Evolutionary conservation across 2,797 vertebrate species (phyloP), one percentile per base, ranked within the genome.

Genomic region (Gymnodraco acuticeps): DNA sequence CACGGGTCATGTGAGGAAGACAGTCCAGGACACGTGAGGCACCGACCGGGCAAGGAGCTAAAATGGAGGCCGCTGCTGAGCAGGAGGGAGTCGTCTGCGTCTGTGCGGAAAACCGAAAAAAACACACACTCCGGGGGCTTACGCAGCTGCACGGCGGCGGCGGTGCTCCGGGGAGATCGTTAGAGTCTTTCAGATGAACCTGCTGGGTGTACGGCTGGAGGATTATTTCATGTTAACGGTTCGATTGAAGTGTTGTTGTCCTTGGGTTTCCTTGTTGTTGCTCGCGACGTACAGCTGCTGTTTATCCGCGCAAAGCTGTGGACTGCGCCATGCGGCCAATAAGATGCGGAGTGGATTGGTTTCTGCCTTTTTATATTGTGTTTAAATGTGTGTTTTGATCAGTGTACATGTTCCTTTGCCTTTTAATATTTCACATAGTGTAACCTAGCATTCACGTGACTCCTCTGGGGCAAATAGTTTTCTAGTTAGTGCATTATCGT

Each of bases 1-100:
- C 95, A 94, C 95, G 95, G 97, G 97, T 98, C 97, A 98, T 97
- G 97, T 97, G 96, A 96, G 96, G 87, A 83, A 94, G 93, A 92
- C 94, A 85, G 94, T 93, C 95, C 95, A 81, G 95, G 93, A 95
- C 95, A 96, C 95, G 95, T 96, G 96, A 96, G 97, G 95, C 80
- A 80, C 87, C 93, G 93, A 92, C 89, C 95, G 93, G 93, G 86
- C 89, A 56, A 87, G 85, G 55, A 93, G 90, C 87, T 91, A 94
- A 95, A 93, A 94, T 95, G 95, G 95, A 95, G 93, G 91, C 93
- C 93, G 94, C 71, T 71, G 86, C 53, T 20, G 81, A 88, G 73
- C 69, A 55, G 83, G 80, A 69, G 72, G 77, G 71, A 86, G 43
- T n/a, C 48, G 83, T 75, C 60, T 62, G 87, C 69, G 79, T 77